A percentile compares a stretch with the other conserved stretches of the same genome.
phyloP scores from a whole-genome alignment of 1,140 invertebrate genomes.

The Ips nitidus region DNA sequence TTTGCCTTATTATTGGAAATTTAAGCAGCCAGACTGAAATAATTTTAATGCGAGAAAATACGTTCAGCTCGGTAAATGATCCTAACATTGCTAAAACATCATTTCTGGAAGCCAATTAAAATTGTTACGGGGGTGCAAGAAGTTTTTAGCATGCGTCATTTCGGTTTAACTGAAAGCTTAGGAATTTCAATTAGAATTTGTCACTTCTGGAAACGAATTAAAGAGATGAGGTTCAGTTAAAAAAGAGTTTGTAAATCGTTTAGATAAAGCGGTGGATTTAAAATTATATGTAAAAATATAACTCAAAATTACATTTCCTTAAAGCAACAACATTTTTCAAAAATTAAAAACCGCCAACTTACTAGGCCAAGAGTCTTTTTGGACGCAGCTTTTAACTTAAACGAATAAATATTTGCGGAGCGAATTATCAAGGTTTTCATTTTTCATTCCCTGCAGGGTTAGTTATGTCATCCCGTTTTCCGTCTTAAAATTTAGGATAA shows the following conservation, averaged over 20 bases:
- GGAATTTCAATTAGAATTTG: constrained; percentile 53
- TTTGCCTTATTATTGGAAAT: constrained; percentile 30
- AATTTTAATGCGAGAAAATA: constrained; percentile 34
- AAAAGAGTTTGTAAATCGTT: neutral
- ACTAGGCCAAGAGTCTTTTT: constrained; percentile 19
- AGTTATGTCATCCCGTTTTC: constrained; percentile 30
- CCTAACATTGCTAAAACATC: constrained; percentile 38
- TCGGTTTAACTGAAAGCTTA: constrained; percentile 44
- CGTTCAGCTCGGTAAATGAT: constrained; percentile 32
- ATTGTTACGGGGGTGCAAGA: constrained; percentile 44
- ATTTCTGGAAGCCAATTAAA: constrained; percentile 48
- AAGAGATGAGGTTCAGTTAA: constrained; percentile 39
- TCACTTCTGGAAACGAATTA: constrained; percentile 48
- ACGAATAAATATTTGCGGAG: constrained; percentile 32
- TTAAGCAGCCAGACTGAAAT: constrained; percentile 30
- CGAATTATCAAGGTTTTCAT: constrained; percentile 35
- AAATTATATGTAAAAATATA: no score
- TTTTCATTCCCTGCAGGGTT: constrained; percentile 32
- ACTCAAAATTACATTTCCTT: no score
- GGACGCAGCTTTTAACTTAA: constrained; percentile 30
- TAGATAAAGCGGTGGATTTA: neutral
- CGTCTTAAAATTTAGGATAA: constrained; percentile 28
- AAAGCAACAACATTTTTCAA: constrained; percentile 19
- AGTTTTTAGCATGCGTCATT: constrained; percentile 45
- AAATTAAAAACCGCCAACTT: constrained; percentile 25